Conservation (phyloP, 1,140 invertebrate genomes). For the Carcinoscorpius rotundicauda region DNA sequence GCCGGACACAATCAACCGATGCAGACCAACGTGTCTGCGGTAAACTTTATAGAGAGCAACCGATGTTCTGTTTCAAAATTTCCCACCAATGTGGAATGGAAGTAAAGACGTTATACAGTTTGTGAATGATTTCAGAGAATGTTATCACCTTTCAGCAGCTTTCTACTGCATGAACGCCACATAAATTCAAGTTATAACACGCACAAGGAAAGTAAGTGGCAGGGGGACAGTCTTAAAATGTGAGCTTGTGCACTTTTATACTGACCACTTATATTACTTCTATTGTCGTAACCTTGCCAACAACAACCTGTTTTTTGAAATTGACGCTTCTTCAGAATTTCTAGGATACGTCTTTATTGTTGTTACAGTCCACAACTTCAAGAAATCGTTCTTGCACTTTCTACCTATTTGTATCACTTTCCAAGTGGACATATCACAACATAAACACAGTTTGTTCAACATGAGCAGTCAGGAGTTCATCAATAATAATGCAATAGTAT, state of each 20-base stretch:
- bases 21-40: conserved; percentile 4
- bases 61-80: conserved; percentile 7
- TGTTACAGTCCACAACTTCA: background rate
- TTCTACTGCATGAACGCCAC: conserved; percentile 16
- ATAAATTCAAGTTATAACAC: conserved; percentile 28
- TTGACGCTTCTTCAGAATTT: background rate
- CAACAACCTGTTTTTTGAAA: conserved; percentile 11
- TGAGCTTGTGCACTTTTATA: conserved; percentile 29
- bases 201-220: conserved; percentile 27
- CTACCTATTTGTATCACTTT: background rate
- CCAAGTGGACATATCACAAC: background rate
- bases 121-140: conserved; percentile 14
- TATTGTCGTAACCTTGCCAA: conserved; percentile 32
- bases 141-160: conserved; percentile 9
- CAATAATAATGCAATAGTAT: background rate
- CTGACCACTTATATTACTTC: conserved; percentile 28
- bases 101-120: conserved; percentile 12
- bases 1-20: conserved; percentile 1
- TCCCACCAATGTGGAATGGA: conserved; percentile 11
- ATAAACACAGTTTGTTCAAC: background rate
- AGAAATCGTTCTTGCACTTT: background rate
- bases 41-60: conserved; percentile 2
- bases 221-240: conserved; percentile 25
- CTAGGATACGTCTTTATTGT: background rate
- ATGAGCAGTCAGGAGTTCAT: background rate